phyloP scores from a whole-genome alignment of 2,888 invertebrate genomes.

The Nomada ruficornis region DNA sequence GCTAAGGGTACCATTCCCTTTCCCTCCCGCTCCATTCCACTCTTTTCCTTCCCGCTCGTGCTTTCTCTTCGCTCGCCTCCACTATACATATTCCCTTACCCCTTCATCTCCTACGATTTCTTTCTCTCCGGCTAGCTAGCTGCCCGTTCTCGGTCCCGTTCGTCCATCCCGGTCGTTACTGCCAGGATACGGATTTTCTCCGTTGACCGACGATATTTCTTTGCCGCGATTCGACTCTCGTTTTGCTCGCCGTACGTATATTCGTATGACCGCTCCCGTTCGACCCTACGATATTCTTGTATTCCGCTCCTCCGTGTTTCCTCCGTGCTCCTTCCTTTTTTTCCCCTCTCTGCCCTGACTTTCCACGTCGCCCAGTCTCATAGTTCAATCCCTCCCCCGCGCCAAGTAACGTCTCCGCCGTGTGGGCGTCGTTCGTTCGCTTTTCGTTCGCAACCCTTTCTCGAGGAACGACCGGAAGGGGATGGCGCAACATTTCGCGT shows the following conservation, averaged over 20 bases:
- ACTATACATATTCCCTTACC: constrained; percentile 15
- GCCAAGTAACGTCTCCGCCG: background rate
- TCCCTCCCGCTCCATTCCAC: constrained; percentile 25
- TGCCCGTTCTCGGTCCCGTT: constrained; percentile 55
- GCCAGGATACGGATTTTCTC: constrained; percentile 82
- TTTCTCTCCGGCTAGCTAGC: constrained; percentile 49
- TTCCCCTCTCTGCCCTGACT: constrained; percentile 4
- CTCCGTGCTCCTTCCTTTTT: constrained; percentile 37
- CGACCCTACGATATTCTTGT: constrained; percentile 60
- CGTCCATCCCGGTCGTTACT: constrained; percentile 80
- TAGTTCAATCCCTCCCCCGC: background rate
- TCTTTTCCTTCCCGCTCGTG: constrained; percentile 31
- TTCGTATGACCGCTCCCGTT: constrained; percentile 38
- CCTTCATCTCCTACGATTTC: constrained; percentile 40
- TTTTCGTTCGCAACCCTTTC: constrained; percentile 53
- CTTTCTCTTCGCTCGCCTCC: background rate
- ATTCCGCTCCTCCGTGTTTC: constrained; percentile 59
- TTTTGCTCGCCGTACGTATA: constrained; percentile 59
- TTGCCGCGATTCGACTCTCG: constrained; percentile 73
- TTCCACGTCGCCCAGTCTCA: constrained; percentile 23
- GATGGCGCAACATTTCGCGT: constrained; percentile 16
- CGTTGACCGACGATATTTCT: constrained; percentile 80
- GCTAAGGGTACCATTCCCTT: constrained; percentile 78
- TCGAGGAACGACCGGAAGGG: constrained; percentile 40
- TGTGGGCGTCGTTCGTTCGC: background rate